Conservation (phyloP, 1,140 invertebrate genomes). For the Globodera ellingtonae region DNA sequence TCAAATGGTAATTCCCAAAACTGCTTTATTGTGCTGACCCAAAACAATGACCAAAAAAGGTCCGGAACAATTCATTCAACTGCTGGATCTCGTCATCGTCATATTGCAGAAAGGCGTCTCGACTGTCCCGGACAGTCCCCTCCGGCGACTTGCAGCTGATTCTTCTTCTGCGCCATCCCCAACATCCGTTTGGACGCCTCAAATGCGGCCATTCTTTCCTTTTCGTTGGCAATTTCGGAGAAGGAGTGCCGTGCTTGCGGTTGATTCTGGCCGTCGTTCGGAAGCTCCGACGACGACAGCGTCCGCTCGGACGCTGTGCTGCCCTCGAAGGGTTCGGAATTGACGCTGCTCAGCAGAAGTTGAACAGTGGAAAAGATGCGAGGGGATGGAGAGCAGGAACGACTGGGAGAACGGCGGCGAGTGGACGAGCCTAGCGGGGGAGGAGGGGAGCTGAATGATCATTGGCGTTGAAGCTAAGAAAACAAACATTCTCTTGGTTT, state of each 20-base stretch:
- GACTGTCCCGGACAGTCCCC: background rate
- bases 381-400: background rate
- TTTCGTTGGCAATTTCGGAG: background rate
- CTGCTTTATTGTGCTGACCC: too few species aligned
- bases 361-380: background rate
- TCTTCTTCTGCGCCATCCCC: background rate
- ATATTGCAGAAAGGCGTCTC: background rate
- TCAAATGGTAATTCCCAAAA: too few species aligned
- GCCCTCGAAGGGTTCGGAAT: background rate
- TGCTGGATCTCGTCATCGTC: background rate
- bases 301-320: background rate
- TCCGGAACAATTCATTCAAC: too few species aligned
- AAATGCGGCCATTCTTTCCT: background rate
- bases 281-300: background rate
- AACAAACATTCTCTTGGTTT: background rate
- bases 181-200: conserved; percentile 7
- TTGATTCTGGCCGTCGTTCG: background rate
- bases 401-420: background rate
- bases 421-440: background rate
- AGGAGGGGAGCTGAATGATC: background rate
- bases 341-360: background rate
- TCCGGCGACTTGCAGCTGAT: background rate
- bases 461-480: background rate
- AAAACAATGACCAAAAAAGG: too few species aligned
- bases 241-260: background rate